phyloP scores from a whole-genome alignment of 2,113 vertebrate genomes.

The Barbus barbus region DNA sequence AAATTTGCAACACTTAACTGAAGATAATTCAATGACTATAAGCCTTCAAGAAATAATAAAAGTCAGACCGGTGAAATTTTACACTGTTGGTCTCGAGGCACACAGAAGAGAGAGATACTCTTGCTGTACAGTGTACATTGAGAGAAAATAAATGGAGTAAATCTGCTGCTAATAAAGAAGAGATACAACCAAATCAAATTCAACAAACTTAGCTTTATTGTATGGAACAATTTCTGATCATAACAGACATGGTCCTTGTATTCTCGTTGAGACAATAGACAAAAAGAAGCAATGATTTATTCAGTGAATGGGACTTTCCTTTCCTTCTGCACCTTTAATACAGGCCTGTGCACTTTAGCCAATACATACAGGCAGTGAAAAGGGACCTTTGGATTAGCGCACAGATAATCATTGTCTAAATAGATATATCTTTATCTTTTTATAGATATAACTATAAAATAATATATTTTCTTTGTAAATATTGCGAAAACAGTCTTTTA shows the following conservation, averaged over 20 bases:
- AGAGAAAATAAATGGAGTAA: neutral
- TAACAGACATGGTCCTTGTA: neutral
- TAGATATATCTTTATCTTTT: too few species aligned
- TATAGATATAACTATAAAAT: too few species aligned
- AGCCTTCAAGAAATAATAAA: neutral
- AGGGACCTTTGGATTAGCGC: neutral
- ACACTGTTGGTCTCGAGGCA: neutral
- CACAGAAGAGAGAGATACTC: neutral
- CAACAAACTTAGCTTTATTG: conserved; percentile 5
- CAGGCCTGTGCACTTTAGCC: neutral
- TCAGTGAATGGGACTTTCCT: neutral
- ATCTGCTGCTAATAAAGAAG: neutral
- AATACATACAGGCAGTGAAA: neutral
- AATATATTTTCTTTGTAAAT: neutral
- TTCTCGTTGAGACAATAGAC: neutral
- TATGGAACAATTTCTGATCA: conserved; percentile 3
- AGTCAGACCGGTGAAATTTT: neutral
- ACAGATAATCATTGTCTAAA: neutral
- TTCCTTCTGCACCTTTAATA: neutral
- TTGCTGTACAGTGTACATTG: neutral
- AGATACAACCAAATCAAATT: neutral
- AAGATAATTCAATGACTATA: neutral
- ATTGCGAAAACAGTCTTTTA: neutral
- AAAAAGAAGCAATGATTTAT: neutral
- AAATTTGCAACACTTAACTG: neutral